Evolutionary conservation across 37 sponge, comb jelly and placozoan genomes (phyloP).

Genomic region (Trichoplax adhaerens): DNA sequence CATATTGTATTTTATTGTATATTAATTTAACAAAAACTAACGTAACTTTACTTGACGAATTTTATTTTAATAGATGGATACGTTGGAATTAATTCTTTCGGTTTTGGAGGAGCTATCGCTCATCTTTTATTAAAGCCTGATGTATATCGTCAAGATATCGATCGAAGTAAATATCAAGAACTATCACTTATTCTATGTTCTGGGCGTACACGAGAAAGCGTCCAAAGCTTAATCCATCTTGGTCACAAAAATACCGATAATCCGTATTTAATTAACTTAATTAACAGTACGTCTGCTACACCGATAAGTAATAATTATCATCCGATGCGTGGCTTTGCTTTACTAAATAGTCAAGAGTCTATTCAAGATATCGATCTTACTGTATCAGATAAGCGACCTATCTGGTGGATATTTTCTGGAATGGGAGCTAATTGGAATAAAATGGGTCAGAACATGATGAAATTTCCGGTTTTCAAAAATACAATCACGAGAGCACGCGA

Average conservation of each 20-base stretch:
- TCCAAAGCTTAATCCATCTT: too few relatives aligned
- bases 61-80: too few relatives aligned
- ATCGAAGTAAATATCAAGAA: slow-evolving; percentile 5
- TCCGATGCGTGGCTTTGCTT: slow-evolving; percentile 8
- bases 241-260: too few relatives aligned
- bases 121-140: too few relatives aligned
- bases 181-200: slow-evolving; percentile 11
- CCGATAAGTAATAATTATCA: too few relatives aligned
- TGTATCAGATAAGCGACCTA: slow-evolving; percentile 4
- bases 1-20: too few relatives aligned
- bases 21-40: too few relatives aligned
- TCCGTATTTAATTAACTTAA: too few relatives aligned
- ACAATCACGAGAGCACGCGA: background rate
- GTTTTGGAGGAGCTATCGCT: too few relatives aligned
- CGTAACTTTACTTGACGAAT: too few relatives aligned
- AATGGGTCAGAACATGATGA: slow-evolving; percentile 21
- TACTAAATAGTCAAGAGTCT: slow-evolving; percentile 12
- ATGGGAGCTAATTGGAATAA: slow-evolving; percentile 39
- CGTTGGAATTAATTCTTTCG: slow-evolving; percentile 20
- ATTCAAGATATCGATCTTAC: background rate
- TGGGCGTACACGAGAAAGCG: background rate
- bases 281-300: too few relatives aligned
- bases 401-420: slow-evolving; percentile 26
- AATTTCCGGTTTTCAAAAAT: background rate
- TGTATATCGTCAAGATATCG: too few relatives aligned